Conservation (phyloP, 2,888 invertebrate genomes). For the Apomyelois bistriatella region DNA sequence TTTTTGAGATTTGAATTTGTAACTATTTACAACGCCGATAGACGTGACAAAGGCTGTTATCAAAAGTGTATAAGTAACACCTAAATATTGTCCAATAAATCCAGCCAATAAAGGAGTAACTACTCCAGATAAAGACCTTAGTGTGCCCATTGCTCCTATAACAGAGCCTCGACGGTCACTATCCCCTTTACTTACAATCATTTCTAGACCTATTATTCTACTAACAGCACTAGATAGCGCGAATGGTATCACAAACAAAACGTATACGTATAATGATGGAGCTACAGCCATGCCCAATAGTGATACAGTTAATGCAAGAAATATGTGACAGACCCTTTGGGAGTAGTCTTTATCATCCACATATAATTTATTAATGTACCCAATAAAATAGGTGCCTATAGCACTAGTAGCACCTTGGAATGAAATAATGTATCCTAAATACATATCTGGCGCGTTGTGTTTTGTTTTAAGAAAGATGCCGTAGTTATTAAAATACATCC, state of each 20-base stretch:
- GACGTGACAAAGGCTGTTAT: conserved; percentile 42
- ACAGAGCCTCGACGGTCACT: conserved; percentile 75
- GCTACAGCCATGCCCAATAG: conserved; percentile 59
- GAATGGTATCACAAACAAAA: conserved; percentile 66
- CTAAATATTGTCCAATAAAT: conserved; percentile 64
- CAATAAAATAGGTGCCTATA: conserved; percentile 60
- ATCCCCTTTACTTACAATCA: conserved; percentile 65
- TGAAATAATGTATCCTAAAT: conserved; percentile 77
- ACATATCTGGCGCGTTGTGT: conserved; percentile 62
- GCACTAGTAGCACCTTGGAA: conserved; percentile 69
- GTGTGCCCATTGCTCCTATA: conserved; percentile 76
- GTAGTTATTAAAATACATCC: conserved; percentile 71
- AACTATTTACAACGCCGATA: conserved; percentile 49
- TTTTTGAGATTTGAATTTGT: conserved; percentile 27
- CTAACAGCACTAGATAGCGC: conserved; percentile 63
- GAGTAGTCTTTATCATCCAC: conserved; percentile 53
- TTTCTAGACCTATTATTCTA: conserved; percentile 68
- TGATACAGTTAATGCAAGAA: conserved; percentile 53
- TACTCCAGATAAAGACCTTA: conserved; percentile 76
- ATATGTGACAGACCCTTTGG: conserved; percentile 63
- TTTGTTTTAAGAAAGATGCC: conserved; percentile 62
- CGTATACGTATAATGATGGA: conserved; percentile 50
- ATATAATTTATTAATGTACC: conserved; percentile 61
- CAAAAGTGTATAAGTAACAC: conserved; percentile 53
- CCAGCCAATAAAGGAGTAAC: conserved; percentile 77